Evolutionary conservation across 1,140 invertebrate genomes (phyloP).

Genomic region (Psilanteris sp.): DNA sequence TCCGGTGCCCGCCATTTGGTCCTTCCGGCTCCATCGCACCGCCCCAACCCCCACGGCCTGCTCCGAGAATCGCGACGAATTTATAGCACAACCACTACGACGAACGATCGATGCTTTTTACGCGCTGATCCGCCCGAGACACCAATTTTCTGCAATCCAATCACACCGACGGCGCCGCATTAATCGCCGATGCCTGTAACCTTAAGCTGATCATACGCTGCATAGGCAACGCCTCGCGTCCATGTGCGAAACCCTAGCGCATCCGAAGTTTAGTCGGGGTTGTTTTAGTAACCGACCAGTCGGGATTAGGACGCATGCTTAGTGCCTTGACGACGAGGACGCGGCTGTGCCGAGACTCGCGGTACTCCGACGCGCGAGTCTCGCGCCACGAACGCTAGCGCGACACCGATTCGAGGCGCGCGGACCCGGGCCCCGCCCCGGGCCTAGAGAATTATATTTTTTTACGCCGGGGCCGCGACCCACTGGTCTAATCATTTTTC

Average conservation of each 20-base stretch:
- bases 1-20: too few relatives aligned
- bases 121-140: neutral
- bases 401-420: constrained; percentile 18
- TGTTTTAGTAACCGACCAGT: constrained; percentile 48
- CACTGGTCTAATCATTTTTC: neutral
- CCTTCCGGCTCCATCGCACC: too few relatives aligned
- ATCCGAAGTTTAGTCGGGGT: constrained; percentile 29
- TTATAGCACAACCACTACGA: neutral
- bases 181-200: constrained; percentile 1
- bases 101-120: neutral
- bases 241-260: constrained; percentile 54
- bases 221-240: constrained; percentile 47
- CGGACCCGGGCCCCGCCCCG: constrained; percentile 14
- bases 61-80: neutral
- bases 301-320: constrained; percentile 69
- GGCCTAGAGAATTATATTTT: constrained; percentile 33
- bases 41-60: too few relatives aligned
- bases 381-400: constrained; percentile 38
- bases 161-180: constrained; percentile 1
- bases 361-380: constrained; percentile 62
- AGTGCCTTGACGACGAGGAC: constrained; percentile 76
- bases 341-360: constrained; percentile 60
- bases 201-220: constrained; percentile 26
- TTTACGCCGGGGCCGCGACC: constrained; percentile 5
- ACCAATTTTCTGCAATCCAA: constrained; percentile 6